Evolutionary conservation across 2,888 invertebrate genomes (phyloP).

Genomic region (Caenorhabditis sp.): DNA sequence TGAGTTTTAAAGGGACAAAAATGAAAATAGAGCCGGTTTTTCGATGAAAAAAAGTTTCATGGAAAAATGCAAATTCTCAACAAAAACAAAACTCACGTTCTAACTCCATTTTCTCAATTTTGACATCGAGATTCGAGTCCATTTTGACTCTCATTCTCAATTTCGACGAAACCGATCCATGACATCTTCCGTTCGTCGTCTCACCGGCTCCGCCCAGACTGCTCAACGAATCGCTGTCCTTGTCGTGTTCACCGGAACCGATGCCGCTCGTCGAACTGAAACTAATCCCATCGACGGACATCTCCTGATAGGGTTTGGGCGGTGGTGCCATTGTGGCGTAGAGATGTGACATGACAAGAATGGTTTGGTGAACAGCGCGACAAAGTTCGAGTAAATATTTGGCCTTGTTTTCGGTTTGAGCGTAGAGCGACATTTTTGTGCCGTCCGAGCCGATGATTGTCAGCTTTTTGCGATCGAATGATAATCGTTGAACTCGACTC

Average conservation of each 20-base stretch:
- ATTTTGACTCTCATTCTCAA: conserved; percentile 48
- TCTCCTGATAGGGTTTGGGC: conserved; percentile 48
- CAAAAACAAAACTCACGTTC: conserved; percentile 52
- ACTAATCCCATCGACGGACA: conserved; percentile 49
- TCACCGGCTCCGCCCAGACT: conserved; percentile 26
- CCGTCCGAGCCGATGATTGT: conserved; percentile 80
- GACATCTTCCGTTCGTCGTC: conserved; percentile 29
- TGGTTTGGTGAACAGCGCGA: conserved; percentile 90
- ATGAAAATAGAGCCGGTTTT: too few species aligned
- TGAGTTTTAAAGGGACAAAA: too few species aligned
- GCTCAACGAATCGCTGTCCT: conserved; percentile 46
- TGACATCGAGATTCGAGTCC: conserved; percentile 54
- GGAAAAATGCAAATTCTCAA: too few species aligned
- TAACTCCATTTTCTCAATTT: conserved; percentile 53
- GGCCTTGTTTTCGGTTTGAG: conserved; percentile 90
- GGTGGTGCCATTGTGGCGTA: conserved; percentile 44
- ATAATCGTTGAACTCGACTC: conserved; percentile 88
- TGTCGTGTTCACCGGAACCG: conserved; percentile 40
- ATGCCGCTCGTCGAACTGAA: conserved; percentile 44
- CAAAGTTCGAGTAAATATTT: conserved; percentile 87
- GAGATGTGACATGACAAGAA: conserved; percentile 76
- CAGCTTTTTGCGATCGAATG: conserved; percentile 81
- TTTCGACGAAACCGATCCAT: conserved; percentile 52
- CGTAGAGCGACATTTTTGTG: conserved; percentile 82
- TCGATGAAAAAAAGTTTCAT: too few species aligned